A percentile compares a stretch with the other conserved stretches of the same genome.
Evolutionary conservation across 64 coral and sea anemone species (phyloP).

Genomic region (Porites australiensis): DNA sequence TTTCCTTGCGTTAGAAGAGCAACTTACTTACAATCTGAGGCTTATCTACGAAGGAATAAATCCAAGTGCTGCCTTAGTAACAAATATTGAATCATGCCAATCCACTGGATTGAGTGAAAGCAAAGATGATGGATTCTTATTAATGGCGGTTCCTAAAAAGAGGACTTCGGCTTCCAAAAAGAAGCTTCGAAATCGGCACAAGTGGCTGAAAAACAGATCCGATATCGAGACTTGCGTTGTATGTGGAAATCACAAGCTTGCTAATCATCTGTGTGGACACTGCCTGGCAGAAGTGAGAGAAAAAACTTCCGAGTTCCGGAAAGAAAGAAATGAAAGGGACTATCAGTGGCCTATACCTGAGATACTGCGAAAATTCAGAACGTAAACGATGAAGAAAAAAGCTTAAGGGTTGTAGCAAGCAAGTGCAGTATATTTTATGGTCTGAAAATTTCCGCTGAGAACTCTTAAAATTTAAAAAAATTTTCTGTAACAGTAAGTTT

Average conservation of each 20-base stretch:
- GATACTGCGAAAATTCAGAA: slow-evolving; percentile 71
- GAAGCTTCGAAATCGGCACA: slow-evolving; percentile 91
- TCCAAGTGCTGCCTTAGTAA: background rate
- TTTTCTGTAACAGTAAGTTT: no score
- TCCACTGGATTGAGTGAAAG: background rate
- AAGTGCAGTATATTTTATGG: no score
- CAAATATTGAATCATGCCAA: background rate
- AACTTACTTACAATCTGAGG: background rate
- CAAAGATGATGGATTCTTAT: slow-evolving; percentile 56
- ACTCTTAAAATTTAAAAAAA: no score
- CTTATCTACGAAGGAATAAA: background rate
- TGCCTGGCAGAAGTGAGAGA: slow-evolving; percentile 78
- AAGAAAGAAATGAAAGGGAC: slow-evolving; percentile 56
- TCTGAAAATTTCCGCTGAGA: no score
- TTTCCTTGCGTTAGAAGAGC: slow-evolving; percentile 12
- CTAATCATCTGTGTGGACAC: slow-evolving; percentile 93
- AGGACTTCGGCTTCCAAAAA: slow-evolving; percentile 90
- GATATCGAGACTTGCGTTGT: slow-evolving; percentile 95
- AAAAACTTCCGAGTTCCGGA: slow-evolving; percentile 65
- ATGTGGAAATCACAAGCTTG: slow-evolving; percentile 89
- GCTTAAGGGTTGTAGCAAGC: no score
- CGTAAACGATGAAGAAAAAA: background rate
- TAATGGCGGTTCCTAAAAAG: slow-evolving; percentile 96
- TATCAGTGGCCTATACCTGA: slow-evolving; percentile 88
- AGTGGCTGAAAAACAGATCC: slow-evolving; percentile 94